phyloP scores from a whole-genome alignment of 2,888 invertebrate species.

The Melanostoma scalare region DNA sequence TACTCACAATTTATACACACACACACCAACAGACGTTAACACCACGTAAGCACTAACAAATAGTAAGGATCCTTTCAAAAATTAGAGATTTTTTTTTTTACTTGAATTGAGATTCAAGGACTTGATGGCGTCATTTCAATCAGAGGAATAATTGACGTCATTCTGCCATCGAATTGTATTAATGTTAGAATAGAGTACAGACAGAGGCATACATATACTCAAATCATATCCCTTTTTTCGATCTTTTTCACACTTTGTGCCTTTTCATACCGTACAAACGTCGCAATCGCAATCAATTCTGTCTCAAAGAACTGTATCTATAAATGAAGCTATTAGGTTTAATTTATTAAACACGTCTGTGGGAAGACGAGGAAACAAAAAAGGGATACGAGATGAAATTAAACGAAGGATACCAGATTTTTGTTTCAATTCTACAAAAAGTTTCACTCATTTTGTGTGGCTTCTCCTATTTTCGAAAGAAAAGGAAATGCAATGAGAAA shows the following conservation, averaged over 20 bases:
- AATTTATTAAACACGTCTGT: constrained; percentile 31
- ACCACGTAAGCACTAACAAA: background rate
- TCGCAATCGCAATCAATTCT: constrained; percentile 43
- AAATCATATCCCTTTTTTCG: constrained; percentile 4
- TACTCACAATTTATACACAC: constrained; percentile 1
- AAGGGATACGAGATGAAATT: constrained; percentile 27
- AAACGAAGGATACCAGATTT: constrained; percentile 10
- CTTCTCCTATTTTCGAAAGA: constrained; percentile 3
- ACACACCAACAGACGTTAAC: constrained; percentile 8
- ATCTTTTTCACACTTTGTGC: background rate
- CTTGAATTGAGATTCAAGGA: constrained; percentile 48
- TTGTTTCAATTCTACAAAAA: constrained; percentile 5
- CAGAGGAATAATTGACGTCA: constrained; percentile 61
- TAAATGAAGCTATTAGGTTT: constrained; percentile 50
- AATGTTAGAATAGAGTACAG: too few species aligned
- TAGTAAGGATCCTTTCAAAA: constrained; percentile 13
- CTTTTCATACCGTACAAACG: background rate
- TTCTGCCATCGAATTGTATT: constrained; percentile 26
- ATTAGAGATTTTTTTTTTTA: background rate
- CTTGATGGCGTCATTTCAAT: constrained; percentile 61
- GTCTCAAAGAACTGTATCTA: constrained; percentile 26
- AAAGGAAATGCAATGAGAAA: constrained; percentile 1
- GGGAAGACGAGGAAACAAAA: background rate
- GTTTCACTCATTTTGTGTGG: constrained; percentile 7
- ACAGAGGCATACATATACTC: background rate